Evolutionary conservation across 1,140 invertebrate genomes (phyloP).

Genomic region (Pygmarrhopalites habei): DNA sequence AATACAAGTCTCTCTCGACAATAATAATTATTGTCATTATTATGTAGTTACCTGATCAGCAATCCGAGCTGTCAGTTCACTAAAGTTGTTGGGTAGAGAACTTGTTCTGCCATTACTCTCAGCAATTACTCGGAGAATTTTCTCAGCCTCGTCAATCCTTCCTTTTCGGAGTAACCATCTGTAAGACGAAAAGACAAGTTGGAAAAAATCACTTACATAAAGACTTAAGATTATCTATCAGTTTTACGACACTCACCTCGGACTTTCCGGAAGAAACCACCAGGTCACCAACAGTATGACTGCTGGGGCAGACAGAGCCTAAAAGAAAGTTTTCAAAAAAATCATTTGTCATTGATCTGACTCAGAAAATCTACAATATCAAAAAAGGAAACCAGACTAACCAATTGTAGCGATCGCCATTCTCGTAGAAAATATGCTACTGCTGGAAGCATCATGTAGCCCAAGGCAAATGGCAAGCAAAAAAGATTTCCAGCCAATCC

Average conservation of each 20-base stretch:
- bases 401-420: conserved; percentile 46
- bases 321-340: no score
- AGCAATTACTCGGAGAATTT: conserved; percentile 30
- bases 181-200: no score
- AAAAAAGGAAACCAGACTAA: no score
- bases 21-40: background rate
- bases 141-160: conserved; percentile 33
- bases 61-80: conserved; percentile 19
- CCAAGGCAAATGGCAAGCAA: conserved; percentile 38
- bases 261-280: conserved; percentile 28
- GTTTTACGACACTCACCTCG: no score
- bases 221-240: no score
- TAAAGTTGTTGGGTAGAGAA: conserved; percentile 24
- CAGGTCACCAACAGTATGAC: conserved; percentile 27
- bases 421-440: conserved; percentile 45
- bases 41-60: conserved; percentile 14
- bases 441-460: conserved; percentile 42
- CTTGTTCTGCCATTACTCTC: conserved; percentile 16
- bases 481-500: conserved; percentile 38
- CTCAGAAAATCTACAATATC: no score
- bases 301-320: conserved; percentile 27
- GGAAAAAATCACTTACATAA: no score
- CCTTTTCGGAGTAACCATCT: conserved; percentile 40
- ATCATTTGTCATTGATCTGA: conserved; percentile 6
- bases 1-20: no score